These are phyloP conservation scores for Apodemus speciosus DNA, from an alignment of 2,113 vertebrate genomes.

Conservation along the genomic window DNA sequence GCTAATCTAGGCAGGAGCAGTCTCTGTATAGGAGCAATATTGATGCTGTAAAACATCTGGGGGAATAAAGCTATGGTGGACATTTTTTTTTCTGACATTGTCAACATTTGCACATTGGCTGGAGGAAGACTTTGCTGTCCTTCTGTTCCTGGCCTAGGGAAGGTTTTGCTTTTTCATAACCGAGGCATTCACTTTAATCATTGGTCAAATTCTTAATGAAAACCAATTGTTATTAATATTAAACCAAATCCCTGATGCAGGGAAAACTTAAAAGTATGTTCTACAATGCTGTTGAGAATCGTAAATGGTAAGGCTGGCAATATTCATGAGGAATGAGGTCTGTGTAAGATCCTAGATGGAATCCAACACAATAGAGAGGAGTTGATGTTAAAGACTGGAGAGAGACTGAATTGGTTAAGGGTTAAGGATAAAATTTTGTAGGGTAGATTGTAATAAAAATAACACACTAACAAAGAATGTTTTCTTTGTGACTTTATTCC, in stretches of 20 bases:
- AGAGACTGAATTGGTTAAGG: background rate
- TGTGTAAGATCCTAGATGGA: background rate
- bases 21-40: background rate
- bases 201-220: background rate
- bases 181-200: background rate
- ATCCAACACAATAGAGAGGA: background rate
- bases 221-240: constrained; percentile 15
- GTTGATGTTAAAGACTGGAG: background rate
- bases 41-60: background rate
- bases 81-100: background rate
- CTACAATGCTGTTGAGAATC: background rate
- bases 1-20: background rate
- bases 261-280: background rate
- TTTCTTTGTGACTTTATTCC: background rate
- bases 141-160: background rate
- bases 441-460: background rate
- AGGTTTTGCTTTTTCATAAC: background rate
- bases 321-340: background rate
- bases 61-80: background rate
- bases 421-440: background rate
- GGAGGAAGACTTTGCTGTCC: background rate
- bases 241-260: background rate
- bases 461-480: background rate
- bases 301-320: background rate
- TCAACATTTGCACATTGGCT: background rate